phyloP scores from a whole-genome alignment of 2,888 invertebrate genomes.

The Tenthredo scrophulariae region DNA sequence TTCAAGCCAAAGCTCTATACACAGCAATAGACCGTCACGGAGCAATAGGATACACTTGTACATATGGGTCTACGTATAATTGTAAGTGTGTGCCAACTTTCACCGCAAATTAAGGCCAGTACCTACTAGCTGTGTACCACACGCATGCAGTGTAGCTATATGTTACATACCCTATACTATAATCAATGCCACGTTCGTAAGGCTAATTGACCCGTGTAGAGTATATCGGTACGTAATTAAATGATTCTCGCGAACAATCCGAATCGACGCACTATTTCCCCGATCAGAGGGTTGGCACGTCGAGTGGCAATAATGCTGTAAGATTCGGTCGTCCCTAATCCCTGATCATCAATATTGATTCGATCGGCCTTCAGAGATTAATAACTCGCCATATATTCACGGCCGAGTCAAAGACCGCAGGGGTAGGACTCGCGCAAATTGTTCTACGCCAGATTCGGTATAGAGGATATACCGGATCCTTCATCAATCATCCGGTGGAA shows the following conservation, averaged over 20 bases:
- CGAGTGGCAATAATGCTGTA: neutral
- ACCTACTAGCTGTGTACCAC: neutral
- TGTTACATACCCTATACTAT: neutral
- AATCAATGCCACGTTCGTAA: slow-evolving; percentile 42
- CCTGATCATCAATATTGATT: neutral
- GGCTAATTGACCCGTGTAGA: neutral
- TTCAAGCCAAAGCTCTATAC: neutral
- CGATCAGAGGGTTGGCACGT: neutral
- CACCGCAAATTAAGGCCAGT: slow-evolving; percentile 40
- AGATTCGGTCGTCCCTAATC: neutral
- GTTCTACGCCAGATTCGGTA: neutral
- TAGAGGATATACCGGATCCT: neutral
- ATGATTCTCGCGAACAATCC: neutral
- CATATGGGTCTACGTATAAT: neutral
- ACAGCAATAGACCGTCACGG: neutral
- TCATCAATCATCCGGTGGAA: slow-evolving; percentile 8
- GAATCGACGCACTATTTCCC: neutral
- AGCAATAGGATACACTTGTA: neutral
- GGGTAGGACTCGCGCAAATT: neutral
- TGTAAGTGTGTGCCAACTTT: slow-evolving; percentile 39
- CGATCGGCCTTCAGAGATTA: neutral
- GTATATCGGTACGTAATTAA: neutral
- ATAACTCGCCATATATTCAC: neutral
- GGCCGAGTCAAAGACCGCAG: neutral
- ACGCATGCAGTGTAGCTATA: neutral